Evolutionary conservation across 1,140 invertebrate genomes (phyloP), one percentile per base, ranked within the genome.

Genomic region (Medauroidea extradentata): DNA sequence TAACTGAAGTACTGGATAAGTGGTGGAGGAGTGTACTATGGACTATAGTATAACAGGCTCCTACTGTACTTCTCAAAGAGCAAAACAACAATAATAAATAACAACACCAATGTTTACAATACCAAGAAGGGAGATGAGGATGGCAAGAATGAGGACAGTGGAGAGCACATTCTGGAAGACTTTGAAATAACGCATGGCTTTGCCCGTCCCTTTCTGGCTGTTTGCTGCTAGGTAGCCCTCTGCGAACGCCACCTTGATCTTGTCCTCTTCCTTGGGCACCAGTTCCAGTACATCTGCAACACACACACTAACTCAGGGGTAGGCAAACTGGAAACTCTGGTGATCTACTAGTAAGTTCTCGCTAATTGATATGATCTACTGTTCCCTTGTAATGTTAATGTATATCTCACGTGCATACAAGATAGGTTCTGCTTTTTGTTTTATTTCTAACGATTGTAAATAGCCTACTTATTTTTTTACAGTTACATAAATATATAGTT

Each of bases 211-310:
- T 4, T 76, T 73, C 65, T 77, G 46, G 73, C 72, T 54, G 77
- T 76, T 68, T 65, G 86, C 89, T 44, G 90, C 83, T 48, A 90
- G 69, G 73, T 94, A 95, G 7, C 93, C 93, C 76, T 96, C 93
- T 48, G 91, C 91, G 77, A 95, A 96, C 0, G 92, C 91, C 61
- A 92, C 80, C 78, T 92, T 93, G 14, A 93, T 75, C 65, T 83
- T 84, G 65, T 89, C 81, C 63, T 86, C 83, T 67, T 91, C 82
- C 29, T 77, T 76, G 11, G 66, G 60, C 46, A 73, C 70, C 38
- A 82, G 61, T 23, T 54, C 62, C 55, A 70, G 70, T 60, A 74
- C 73, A 8, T 62, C 55, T 13, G 77, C 29, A 25, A 78, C 21
- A 57, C 71, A 74, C 44, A 14, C 27, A 34, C 41, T 34, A 41